These are phyloP conservation scores for Hydrolagus colliei DNA, from an alignment of 2,797 vertebrate species.

Conservation along the genomic window DNA sequence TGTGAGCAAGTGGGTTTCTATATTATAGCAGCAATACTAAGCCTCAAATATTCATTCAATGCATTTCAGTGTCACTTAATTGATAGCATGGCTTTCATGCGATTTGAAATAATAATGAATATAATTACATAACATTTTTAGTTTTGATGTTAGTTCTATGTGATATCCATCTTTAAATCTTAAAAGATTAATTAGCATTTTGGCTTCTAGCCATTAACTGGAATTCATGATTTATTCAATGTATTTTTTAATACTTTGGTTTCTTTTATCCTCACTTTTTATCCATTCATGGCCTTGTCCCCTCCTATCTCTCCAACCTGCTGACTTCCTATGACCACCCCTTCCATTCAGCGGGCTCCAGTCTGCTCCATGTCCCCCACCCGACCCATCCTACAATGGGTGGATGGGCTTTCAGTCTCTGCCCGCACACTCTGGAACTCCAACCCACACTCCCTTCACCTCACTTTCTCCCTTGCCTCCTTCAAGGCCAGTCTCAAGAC, in stretches of 20 bases:
- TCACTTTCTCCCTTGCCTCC: too few relatives aligned
- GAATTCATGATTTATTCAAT: not conserved
- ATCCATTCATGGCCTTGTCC: too few relatives aligned
- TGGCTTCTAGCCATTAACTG: not conserved
- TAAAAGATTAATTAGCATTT: not conserved
- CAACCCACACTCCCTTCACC: too few relatives aligned
- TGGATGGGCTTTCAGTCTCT: too few relatives aligned
- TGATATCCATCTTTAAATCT: not conserved
- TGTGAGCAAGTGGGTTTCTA: slow-evolving; percentile 84
- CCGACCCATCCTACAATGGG: too few relatives aligned
- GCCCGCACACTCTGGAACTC: too few relatives aligned
- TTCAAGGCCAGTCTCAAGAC: too few relatives aligned
- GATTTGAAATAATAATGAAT: not conserved
- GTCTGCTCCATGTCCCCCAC: too few relatives aligned
- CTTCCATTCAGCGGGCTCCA: too few relatives aligned
- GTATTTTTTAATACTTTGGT: not conserved
- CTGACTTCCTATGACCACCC: too few relatives aligned
- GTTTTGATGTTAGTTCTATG: not conserved
- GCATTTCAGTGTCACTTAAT: not conserved
- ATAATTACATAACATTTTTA: slow-evolving; percentile 1
- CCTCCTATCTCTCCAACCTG: too few relatives aligned
- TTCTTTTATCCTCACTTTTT: too few relatives aligned
- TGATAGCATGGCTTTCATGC: not conserved
- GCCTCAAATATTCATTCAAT: not conserved
- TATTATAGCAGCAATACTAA: slow-evolving; percentile 31